These are phyloP conservation scores for Eufriesea mexicana DNA, from an alignment of 1,140 invertebrate genomes.

Conservation along the genomic window DNA sequence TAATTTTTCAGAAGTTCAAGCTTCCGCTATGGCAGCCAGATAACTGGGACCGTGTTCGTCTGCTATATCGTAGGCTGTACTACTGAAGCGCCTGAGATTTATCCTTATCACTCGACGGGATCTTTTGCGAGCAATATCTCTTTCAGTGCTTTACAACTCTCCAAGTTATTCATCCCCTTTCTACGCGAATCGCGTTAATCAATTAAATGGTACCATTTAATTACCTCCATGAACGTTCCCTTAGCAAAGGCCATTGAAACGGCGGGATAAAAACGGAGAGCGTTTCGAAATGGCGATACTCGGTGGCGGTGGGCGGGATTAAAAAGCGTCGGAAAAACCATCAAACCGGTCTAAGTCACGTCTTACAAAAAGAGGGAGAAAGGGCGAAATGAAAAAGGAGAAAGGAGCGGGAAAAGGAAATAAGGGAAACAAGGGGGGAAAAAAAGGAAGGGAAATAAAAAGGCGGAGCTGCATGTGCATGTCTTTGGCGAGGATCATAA, in stretches of 20 bases:
- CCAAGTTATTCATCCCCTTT: background rate
- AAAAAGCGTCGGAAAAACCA: background rate
- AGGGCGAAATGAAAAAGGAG: background rate
- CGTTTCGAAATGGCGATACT: background rate
- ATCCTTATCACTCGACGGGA: background rate
- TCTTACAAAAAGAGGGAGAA: too few relatives aligned
- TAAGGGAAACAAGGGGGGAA: background rate
- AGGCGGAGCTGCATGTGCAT: background rate
- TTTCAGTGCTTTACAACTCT: background rate
- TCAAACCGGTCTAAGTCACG: background rate
- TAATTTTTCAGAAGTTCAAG: background rate
- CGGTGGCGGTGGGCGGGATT: too few relatives aligned
- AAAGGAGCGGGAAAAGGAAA: background rate
- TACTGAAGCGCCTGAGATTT: background rate
- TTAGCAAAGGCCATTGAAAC: background rate
- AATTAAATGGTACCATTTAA: background rate
- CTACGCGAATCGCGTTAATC: background rate
- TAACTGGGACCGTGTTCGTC: background rate
- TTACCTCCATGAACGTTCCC: background rate
- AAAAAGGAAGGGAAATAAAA: background rate
- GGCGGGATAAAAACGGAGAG: too few relatives aligned
- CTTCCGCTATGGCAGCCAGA: background rate
- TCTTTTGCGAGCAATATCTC: background rate
- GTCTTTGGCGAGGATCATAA: conserved; percentile 13
- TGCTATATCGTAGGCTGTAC: background rate